phyloP scores from a whole-genome alignment of 1,140 invertebrate species.

The Micrasema minimum region DNA sequence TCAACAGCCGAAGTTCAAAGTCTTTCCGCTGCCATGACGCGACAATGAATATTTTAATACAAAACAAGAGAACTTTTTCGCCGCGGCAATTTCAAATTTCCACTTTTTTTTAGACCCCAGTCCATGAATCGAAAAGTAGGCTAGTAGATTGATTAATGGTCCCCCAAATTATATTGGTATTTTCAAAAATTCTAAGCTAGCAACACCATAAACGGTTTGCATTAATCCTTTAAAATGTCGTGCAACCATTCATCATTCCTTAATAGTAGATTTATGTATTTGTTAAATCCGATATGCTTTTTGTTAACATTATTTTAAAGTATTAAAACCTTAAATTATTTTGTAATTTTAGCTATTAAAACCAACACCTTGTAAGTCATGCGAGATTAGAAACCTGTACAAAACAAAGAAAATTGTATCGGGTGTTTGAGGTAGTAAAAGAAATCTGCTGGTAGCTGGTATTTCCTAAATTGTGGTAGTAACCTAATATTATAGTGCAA shows the following conservation, averaged over 20 bases:
- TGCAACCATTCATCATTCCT: not conserved
- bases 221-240: not conserved
- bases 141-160: conserved; percentile 41
- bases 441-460: too few relatives aligned
- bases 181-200: not conserved
- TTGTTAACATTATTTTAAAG: too few relatives aligned
- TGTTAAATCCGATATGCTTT: too few relatives aligned
- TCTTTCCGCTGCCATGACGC: conserved; percentile 33
- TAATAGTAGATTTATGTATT: not conserved
- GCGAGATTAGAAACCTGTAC: too few relatives aligned
- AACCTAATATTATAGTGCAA: too few relatives aligned
- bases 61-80: conserved; percentile 42
- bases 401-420: too few relatives aligned
- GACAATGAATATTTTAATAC: conserved; percentile 51
- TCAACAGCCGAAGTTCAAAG: conserved; percentile 43
- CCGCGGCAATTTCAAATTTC: conserved; percentile 30
- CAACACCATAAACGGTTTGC: not conserved
- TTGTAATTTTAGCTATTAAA: too few relatives aligned
- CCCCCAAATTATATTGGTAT: conserved; percentile 22
- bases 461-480: too few relatives aligned
- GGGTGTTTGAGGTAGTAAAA: too few relatives aligned
- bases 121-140: conserved; percentile 28
- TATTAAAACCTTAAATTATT: too few relatives aligned
- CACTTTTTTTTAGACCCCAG: conserved; percentile 23
- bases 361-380: too few relatives aligned